Conservation (phyloP, 2,888 invertebrate genomes). For the Candidula unifasciata region DNA sequence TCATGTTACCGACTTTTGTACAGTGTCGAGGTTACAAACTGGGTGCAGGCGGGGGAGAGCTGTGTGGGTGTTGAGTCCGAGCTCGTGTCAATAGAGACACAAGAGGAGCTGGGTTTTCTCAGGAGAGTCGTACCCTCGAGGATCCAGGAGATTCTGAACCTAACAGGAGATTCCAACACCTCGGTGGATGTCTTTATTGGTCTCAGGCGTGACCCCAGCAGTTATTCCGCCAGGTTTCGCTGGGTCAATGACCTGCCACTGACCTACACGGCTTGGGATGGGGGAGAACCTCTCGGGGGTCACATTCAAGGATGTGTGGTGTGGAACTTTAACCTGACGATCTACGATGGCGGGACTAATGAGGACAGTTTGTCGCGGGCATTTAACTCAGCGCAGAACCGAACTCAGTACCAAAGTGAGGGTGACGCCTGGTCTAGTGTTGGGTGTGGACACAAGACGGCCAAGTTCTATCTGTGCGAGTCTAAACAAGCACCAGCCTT, state of each 20-base stretch:
- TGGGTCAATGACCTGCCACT: constrained; percentile 39
- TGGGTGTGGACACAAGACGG: constrained; percentile 32
- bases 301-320: constrained; percentile 39
- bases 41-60: constrained; percentile 32
- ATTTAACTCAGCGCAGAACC: not conserved
- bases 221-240: constrained; percentile 23
- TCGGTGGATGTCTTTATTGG: constrained; percentile 33
- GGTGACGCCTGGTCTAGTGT: constrained; percentile 26
- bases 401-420: constrained; percentile 17
- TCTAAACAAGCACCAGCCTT: constrained; percentile 36
- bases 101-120: constrained; percentile 40
- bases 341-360: not conserved
- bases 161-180: constrained; percentile 25
- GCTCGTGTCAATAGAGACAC: constrained; percentile 41
- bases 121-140: not conserved
- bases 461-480: constrained; percentile 26
- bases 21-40: constrained; percentile 5
- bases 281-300: constrained; percentile 33
- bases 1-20: constrained; percentile 29
- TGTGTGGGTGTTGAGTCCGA: constrained; percentile 26
- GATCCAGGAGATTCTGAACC: constrained; percentile 11
- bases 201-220: constrained; percentile 13
- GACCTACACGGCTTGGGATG: constrained; percentile 27
- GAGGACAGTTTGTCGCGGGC: not conserved
- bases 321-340: constrained; percentile 29